Base-by-base conservation (phyloP, 2,888 invertebrate species). In the Lamellibrachia satsuma region DNA sequence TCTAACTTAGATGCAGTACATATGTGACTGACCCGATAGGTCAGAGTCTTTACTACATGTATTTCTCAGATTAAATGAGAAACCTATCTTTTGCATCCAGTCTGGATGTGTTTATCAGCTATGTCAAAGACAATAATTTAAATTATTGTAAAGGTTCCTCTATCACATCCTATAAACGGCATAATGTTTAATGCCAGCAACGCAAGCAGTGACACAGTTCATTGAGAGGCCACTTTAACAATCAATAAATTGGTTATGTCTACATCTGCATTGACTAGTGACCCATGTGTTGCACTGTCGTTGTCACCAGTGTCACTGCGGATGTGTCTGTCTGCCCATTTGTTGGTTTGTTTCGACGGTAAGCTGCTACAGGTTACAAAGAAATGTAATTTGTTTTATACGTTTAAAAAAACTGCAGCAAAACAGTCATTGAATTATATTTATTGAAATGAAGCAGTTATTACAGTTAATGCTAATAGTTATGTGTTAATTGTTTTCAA, bases 281-380 rank as follows among this genome's bases (percentile, higher is more conserved):
- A 11, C n/a, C n/a, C 0, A 15, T 52, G 22, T 91, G 39, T 90
- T 90, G n/a, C 9, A 11, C 27, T 39, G 39, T 1, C 1, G 39
- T 91, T 52, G 3, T 51, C 91, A n/a, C n/a, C 91, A n/a, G 15
- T 57, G 15, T 57, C 91, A 60, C 52, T 92, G 91, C 7, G 52
- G 75, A 92, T 52, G 3, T 92, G n/a, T 92, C 91, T 92, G 22
- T 92, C 91, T 91, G 22, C 39, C 91, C 91, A n/a, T 92, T 22
- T 75, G 22, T 75, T 1, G 22, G 75, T 75, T 22, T 75, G 60
- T 15, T 2, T 11, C 22, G 51, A 39, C 91, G 7, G 51, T 91
- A 22, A 15, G 11, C 15, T 52, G 51, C 51, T 91, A 15, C 4
- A 7, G 3, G 15, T 52, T 91, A 75, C 75, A 75, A 75, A 75